Evolutionary conservation across 2,797 vertebrate genomes (phyloP).

Genomic region (Xyrichtys novacula): DNA sequence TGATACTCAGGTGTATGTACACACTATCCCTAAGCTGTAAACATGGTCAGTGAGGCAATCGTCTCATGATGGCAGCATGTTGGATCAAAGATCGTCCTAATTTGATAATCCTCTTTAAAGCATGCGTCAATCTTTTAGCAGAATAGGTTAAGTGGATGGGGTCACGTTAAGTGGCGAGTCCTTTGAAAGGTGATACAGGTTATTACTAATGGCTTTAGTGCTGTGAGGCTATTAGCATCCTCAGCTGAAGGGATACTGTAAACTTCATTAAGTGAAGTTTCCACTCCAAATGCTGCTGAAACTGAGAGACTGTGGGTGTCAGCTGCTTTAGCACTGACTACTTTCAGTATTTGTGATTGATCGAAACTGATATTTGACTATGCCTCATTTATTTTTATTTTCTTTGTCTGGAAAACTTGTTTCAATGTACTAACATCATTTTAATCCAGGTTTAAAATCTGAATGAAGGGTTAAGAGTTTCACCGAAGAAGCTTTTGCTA

Average conservation of each 20-base stretch:
- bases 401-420: neutral
- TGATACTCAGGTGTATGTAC: constrained; percentile 10
- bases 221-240: constrained; percentile 19
- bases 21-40: neutral
- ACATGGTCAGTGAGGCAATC: constrained; percentile 13
- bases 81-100: constrained; percentile 60
- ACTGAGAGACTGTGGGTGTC: constrained; percentile 12
- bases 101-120: constrained; percentile 65
- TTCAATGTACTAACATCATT: neutral
- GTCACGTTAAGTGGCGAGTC: constrained; percentile 47
- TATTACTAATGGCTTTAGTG: constrained; percentile 30
- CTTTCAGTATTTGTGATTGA: neutral
- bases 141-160: constrained; percentile 49
- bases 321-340: constrained; percentile 18
- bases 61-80: constrained; percentile 26
- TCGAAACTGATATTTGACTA: neutral
- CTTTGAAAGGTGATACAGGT: constrained; percentile 28
- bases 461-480: neutral
- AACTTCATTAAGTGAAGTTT: constrained; percentile 2
- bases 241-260: constrained; percentile 13
- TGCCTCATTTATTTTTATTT: neutral
- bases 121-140: constrained; percentile 44
- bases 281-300: constrained; percentile 44
- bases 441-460: neutral
- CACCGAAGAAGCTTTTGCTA: neutral